Base-by-base conservation (phyloP, 2,113 vertebrate genomes). In the Strix uralensis region DNA sequence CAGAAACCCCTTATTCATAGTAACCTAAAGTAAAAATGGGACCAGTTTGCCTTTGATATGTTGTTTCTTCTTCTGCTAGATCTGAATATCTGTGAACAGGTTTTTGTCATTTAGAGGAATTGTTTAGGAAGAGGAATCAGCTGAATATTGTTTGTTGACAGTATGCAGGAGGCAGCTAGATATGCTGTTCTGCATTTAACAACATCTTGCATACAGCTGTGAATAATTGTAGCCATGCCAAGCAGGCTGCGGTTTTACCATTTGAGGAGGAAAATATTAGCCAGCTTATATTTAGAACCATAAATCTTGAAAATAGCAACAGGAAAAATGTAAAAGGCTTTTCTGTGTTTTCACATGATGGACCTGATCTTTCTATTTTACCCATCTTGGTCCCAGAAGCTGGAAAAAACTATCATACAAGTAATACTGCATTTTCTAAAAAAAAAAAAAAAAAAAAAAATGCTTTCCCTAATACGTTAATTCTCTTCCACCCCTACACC, bases 151-250 rank as follows among this genome's bases (percentile, higher is more conserved):
- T 90, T 87, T 92, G 65, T 74, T 95, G 91, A 90, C 40, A 73
- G 20, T 88, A 83, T 67, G 61, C 32, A 91, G 59, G 74, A 90
- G n/a, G 58, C 63, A 97, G 83, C 34, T 85, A 86, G 59, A 91
- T 61, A 90, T 88, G 40, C 30, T 92, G 66, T 92, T 95, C 78
- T 94, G 51, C 81, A 79, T 95, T 96, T 95, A 97, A 77, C 82
- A 88, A 30, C 73, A 89, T 88, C 92, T 95, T 97, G 78, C 47
- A 88, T 93, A 89, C 92, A 97, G 89, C 97, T 98, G 95, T 94
- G 91, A 91, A 81, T 77, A 88, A 95, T 74, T 97, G 78, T 90
- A 81, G 14, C 17, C 23, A 46, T 80, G 94, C 94, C 96, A 98
- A 95, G 66, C 36, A 92, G 62, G 83, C 79, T 95, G 65, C 75